Evolutionary conservation across 2,888 invertebrate species (phyloP), one percentile per base, ranked within the genome.

Genomic region (Suillia variegata): DNA sequence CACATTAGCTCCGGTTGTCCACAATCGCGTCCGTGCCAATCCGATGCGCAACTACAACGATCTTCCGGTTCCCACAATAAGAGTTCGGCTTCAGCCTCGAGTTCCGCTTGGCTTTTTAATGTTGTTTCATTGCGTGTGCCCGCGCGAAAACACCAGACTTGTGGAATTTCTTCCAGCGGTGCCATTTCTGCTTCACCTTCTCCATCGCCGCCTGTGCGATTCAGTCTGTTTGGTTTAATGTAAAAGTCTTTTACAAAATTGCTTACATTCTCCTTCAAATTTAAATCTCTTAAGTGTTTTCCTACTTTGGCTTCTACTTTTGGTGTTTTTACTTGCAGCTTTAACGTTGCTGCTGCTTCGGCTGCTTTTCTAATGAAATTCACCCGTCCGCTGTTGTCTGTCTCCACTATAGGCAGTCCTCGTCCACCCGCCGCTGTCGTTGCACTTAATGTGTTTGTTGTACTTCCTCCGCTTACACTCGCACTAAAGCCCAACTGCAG

Each of bases 1-100:
- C 88, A 88, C 13, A 88, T 85, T 10, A 88, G 86, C 76, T 88
- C 88, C 2, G 88, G 88, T 68, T 87, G 87, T 1, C 87, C 87
- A 70, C 88, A 88, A 67, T 88, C 88, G 8, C 81, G 80, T 1
- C 88, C 87, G 73, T 88, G 88, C 87, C 87, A 88, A 26, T 86
- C 86, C n/a, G 80, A 82, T 55, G 83, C 78, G 70, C 88, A 88
- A 15, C 82, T 78, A 67, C 88, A 88, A 68, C 81, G 80, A 12
- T 63, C 56, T 33, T 70, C 64, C 20, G 4, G 5, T 4, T 59
- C 61, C 54, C 56, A 62, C 18, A 45, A 42, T 42, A 59, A 45
- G n/a, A 49, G 51, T 15, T 59, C 62, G 13, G 56, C 50, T 17
- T 58, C 55, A 12, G 52, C 59, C n/a, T 2, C 45, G 8, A 18